Evolutionary conservation across 1,140 invertebrate species (phyloP).

Genomic region (Drosophila sturtevanti): DNA sequence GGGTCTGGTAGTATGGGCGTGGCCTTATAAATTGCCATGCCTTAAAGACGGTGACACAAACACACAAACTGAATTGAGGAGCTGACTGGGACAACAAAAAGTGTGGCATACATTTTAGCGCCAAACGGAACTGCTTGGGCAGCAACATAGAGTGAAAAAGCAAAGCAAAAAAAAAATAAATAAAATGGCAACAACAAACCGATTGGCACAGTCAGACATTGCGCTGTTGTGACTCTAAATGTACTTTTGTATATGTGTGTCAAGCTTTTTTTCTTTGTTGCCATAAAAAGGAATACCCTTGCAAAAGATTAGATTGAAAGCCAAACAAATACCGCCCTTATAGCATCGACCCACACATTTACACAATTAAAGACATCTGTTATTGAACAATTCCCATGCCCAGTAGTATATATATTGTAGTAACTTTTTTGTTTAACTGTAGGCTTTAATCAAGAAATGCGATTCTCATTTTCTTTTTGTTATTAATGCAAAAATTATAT

Average conservation of each 20-base stretch:
- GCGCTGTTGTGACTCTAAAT: neutral
- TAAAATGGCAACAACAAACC: constrained; percentile 23
- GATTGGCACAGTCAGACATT: constrained; percentile 25
- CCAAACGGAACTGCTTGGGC: constrained; percentile 67
- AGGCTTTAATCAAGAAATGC: no score
- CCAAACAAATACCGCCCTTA: neutral
- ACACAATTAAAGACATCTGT: neutral
- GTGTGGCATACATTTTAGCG: constrained; percentile 65
- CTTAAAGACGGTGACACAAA: constrained; percentile 59
- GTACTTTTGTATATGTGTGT: constrained; percentile 27
- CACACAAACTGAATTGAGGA: constrained; percentile 34
- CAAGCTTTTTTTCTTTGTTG: constrained; percentile 15
- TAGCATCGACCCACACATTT: no score
- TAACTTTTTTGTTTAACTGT: no score
- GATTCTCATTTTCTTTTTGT: no score
- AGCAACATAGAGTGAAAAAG: constrained; percentile 39
- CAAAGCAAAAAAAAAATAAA: constrained; percentile 37
- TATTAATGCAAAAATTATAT: no score
- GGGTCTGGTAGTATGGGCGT: constrained; percentile 26
- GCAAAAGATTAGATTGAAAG: neutral
- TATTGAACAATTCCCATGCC: neutral
- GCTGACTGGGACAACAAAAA: constrained; percentile 31
- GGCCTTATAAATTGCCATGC: constrained; percentile 59
- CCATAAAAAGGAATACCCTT: neutral
- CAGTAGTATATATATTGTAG: no score